Evolutionary conservation across 2,113 vertebrate genomes (phyloP), one percentile per base, ranked within the genome.

Genomic region (Neofelis nebulosa): DNA sequence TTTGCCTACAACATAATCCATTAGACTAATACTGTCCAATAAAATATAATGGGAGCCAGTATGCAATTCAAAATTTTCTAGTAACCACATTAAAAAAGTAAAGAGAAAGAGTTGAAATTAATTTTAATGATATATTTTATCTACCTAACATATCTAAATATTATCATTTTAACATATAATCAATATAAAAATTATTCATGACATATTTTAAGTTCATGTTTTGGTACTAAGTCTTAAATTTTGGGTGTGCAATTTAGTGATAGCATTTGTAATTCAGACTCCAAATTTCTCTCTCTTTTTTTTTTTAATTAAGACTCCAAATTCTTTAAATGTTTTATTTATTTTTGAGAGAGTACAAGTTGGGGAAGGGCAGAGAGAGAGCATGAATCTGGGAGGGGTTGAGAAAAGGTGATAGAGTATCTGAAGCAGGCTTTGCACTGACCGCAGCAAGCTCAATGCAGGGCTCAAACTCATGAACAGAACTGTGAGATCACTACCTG

Each of bases 81-180:
- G n/a, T 93, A 90, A 23, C 11, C 9, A 61, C n/a, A 85, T 48
- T 80, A 66, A 65, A 80, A 74, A 88, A 95, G 6, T 18, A 87
- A 90, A 78, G 91, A 71, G 14, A 90, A 91, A 69, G 21, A 79
- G 31, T 93, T 65, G 23, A 66, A 85, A 81, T 96, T 74, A 94
- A 85, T 94, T 92, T 78, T 86, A 81, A n/a, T 87, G 61, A 38
- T 73, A 48, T 38, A 61, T 74, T 79, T 93, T 85, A 79, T 84
- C 90, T 66, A 81, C 7, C 13, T 27, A 50, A 31, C 23, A 81
- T 85, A 21, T 91, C 11, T 76, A 78, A 81, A 81, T 73, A 68
- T 50, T 82, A 61, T 11, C 12, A 38, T 68, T 27, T 66, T 79
- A 91, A 88, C 3, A 73, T 82, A 23, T 94, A 90, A 84, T 87